Base-by-base conservation (phyloP, 2,888 invertebrate species). In the Leptinotarsa rubiginosa region DNA sequence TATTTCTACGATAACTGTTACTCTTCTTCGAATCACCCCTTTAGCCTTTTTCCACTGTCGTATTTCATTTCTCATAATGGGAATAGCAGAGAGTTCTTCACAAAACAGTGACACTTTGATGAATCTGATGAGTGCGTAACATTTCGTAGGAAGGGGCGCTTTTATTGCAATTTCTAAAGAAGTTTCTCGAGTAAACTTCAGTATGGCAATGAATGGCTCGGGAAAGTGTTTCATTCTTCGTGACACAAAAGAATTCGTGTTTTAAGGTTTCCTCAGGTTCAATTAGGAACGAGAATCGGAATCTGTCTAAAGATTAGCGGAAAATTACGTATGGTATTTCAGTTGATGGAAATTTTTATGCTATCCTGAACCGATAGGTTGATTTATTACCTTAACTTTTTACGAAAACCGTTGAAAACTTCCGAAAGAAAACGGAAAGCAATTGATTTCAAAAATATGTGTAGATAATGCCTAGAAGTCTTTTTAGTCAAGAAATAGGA, bases 131-230 rank as follows among this genome's bases (percentile, higher is more conserved):
- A 31, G 62, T 25, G 62, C 62, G 62, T 62, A 31, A 41, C 41
- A 41, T 62, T 62, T 62, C 41, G 16, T n/a, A 62, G n/a, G 18
- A 62, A 25, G 62, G 18, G 62, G 41, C 62, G 25, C 62, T 62
- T 62, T 62, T 62, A 62, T 41, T 62, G 25, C 31, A n/a, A 62
- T 62, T 41, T 62, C 62, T 41, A 31, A 62, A 31, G 62, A 41
- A 31, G 15, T 62, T 62, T 62, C 41, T 62, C 62, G 31, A 41
- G 31, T n/a, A 15, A 62, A 62, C 62, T 62, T 62, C 10, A 31
- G 56, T 20, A 56, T 56, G 62, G 62, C 62, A 62, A 62, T 62
- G 62, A 62, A 62, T 25, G 62, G 62, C 16, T 62, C 13, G 62
- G n/a, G 16, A 31, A 20, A 62, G 62, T 62, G 62, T 62, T 62